Percentiles rank a stretch among this genome's conserved stretches.
phyloP scores from a whole-genome alignment of 2,113 vertebrate species.

The Helogale parvula region DNA sequence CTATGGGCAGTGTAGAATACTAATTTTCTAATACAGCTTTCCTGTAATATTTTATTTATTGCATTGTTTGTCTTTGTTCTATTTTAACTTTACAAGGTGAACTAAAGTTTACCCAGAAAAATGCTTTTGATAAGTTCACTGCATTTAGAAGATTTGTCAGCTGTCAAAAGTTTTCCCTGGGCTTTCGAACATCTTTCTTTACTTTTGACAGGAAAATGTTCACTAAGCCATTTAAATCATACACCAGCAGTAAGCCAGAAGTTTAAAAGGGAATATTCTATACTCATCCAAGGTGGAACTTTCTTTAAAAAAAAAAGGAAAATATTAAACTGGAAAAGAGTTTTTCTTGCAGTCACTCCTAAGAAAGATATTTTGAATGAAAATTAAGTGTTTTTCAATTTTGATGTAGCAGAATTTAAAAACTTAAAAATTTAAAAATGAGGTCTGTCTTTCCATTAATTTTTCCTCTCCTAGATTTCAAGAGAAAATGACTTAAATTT shows the following conservation, averaged over 20 bases:
- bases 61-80: neutral
- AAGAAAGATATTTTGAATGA: slow-evolving; percentile 36
- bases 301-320: neutral
- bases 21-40: neutral
- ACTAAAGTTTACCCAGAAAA: slow-evolving; percentile 40
- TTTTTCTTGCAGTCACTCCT: neutral
- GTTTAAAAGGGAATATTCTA: slow-evolving; percentile 43
- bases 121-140: slow-evolving; percentile 49
- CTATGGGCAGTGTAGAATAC: neutral
- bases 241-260: neutral
- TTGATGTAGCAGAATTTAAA: neutral
- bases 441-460: neutral
- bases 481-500: neutral
- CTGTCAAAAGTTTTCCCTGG: slow-evolving; percentile 42
- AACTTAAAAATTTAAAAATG: neutral
- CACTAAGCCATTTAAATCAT: slow-evolving; percentile 44
- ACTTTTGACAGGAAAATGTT: slow-evolving; percentile 64
- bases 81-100: neutral
- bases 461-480: neutral
- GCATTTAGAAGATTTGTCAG: slow-evolving; percentile 27
- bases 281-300: neutral
- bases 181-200: slow-evolving; percentile 30
- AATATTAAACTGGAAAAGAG: neutral
- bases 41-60: neutral
- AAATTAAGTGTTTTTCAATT: slow-evolving; percentile 43